Percentiles rank a stretch among this genome's conserved stretches.
Evolutionary conservation across 2,113 vertebrate species (phyloP).

Genomic region (Cyphomyrus plagiostoma): DNA sequence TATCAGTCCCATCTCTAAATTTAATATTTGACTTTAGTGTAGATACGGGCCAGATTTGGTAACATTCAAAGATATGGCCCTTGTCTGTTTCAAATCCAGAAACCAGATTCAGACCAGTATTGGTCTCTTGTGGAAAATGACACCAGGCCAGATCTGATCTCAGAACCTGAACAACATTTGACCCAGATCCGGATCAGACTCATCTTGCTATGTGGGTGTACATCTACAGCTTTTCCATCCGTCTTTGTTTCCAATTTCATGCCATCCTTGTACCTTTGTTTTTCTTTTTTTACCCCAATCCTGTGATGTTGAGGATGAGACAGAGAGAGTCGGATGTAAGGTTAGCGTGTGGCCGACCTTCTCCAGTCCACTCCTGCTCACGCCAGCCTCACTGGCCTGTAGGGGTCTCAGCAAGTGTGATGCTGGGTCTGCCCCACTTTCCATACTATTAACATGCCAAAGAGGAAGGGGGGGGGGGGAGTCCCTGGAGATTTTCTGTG

Average conservation of each 20-base stretch:
- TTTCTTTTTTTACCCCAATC: conserved; percentile 8
- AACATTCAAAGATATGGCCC: too few species aligned
- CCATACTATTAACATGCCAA: neutral
- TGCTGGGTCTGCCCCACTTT: neutral
- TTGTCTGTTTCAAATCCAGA: too few species aligned
- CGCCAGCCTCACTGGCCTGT: neutral
- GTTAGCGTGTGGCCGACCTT: neutral
- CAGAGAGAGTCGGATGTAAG: conserved; percentile 18
- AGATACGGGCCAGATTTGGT: too few species aligned
- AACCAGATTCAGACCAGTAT: too few species aligned
- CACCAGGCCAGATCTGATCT: too few species aligned
- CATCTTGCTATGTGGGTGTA: neutral
- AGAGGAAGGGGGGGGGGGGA: neutral
- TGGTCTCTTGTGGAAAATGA: too few species aligned
- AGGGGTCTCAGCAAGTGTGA: neutral
- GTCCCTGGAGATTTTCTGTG: neutral
- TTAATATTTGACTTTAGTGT: too few species aligned
- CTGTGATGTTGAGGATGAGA: conserved; percentile 22
- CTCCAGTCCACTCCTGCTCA: too few species aligned
- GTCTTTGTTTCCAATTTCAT: neutral
- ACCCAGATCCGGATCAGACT: too few species aligned
- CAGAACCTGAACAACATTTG: too few species aligned
- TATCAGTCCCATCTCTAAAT: too few species aligned
- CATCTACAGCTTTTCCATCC: neutral
- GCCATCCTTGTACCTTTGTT: conserved; percentile 13